phyloP scores from a whole-genome alignment of 2,113 vertebrate genomes.

The Formicarius rufipectus region DNA sequence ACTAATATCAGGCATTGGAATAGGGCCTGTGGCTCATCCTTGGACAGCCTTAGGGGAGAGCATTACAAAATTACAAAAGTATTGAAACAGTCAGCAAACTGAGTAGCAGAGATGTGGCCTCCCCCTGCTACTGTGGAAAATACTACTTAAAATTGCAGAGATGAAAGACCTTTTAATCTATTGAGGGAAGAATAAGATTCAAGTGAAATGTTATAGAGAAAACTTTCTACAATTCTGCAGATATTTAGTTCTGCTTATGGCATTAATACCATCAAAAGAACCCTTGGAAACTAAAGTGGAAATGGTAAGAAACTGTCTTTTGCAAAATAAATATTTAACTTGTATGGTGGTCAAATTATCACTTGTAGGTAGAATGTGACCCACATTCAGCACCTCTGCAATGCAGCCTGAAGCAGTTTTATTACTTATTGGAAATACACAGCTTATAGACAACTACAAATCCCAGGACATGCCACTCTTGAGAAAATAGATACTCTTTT shows the following conservation, averaged over 20 bases:
- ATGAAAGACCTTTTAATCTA: constrained; percentile 66
- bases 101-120: constrained; percentile 16
- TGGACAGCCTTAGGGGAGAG: constrained; percentile 1
- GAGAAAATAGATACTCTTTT: not conserved
- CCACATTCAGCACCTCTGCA: constrained; percentile 18
- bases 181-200: constrained; percentile 30
- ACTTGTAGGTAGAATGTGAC: constrained; percentile 36
- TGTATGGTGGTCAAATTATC: constrained; percentile 3
- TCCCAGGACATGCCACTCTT: not conserved
- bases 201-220: constrained; percentile 27
- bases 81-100: constrained; percentile 46
- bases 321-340: constrained; percentile 53
- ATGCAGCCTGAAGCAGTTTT: constrained; percentile 21
- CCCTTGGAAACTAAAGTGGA: not conserved
- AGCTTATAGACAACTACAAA: not conserved
- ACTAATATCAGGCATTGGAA: not conserved
- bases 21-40: not conserved
- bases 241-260: constrained; percentile 59
- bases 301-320: constrained; percentile 10
- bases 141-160: constrained; percentile 45
- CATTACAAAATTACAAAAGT: constrained; percentile 28
- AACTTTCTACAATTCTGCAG: constrained; percentile 40
- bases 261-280: constrained; percentile 61
- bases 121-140: constrained; percentile 36
- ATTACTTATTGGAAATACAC: not conserved